Base-by-base conservation (phyloP, 2,888 invertebrate species). In the Fissipunctia ypsillon region DNA sequence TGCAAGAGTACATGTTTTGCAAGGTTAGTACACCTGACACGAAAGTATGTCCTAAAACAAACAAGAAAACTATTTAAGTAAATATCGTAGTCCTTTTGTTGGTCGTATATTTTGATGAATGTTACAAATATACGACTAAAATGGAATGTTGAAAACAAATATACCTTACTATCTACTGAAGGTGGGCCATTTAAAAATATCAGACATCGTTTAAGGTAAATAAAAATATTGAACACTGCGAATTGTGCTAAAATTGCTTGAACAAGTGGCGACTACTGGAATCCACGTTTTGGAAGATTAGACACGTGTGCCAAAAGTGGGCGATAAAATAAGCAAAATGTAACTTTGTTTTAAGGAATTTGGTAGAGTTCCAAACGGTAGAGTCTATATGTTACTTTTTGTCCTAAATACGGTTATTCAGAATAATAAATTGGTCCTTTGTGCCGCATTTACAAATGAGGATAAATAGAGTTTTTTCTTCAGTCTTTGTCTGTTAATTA, bases 261-360 rank as follows among this genome's bases (percentile, higher is more conserved):
- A 60, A 60, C 45, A 52, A 79, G 92, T 61, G 65, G 97, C 97
- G 77, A 95, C 96, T 35, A 96, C 96, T 22, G 38, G 10, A 87
- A 96, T 97, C 64, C 96, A 97, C 83, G 97, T 97, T 66, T 95
- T 97, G 87, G 97, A 97, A 96, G 97, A 97, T 97, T 91, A 89
- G 89, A 65, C 76, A 77, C 73, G 73, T 77, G 73, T 56, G 73
- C 77, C 77, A 77, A 79, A 79, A 80, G 31, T 73, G 48, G 35
- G 19, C 56, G n/a, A 68, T 68, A 80, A 68, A 78, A 78, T 64
- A 80, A 64, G 75, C 45, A 69, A 78, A 78, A 60, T 74, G 45
- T 65, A 56, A 61, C 48, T 65, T 69, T 38, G 64, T 64, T 59
- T 35, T 41, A 31, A 63, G 56, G 45, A 64, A 69, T 80, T 78